Evolutionary conservation across 1,140 invertebrate species (phyloP).

Genomic region (Meteorus sp.): DNA sequence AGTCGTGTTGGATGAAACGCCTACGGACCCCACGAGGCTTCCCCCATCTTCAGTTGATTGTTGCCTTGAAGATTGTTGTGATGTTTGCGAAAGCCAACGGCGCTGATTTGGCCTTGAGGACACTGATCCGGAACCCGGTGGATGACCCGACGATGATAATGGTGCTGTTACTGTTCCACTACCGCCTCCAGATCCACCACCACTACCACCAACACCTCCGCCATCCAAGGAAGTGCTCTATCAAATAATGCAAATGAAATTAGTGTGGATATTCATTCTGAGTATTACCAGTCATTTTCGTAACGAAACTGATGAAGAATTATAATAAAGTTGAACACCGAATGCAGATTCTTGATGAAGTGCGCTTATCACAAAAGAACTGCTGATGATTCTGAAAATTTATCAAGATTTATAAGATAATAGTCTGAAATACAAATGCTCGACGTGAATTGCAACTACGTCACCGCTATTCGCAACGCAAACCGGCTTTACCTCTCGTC

Average conservation of each 20-base stretch:
- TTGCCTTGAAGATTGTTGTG: slow-evolving; percentile 44
- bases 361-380: too few species aligned
- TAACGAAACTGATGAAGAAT: too few species aligned
- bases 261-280: not conserved
- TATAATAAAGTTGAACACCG: too few species aligned
- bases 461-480: too few species aligned
- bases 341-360: too few species aligned
- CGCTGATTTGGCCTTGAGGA: slow-evolving; percentile 37
- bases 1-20: slow-evolving; percentile 41
- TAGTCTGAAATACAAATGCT: not conserved
- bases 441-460: too few species aligned
- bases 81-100: slow-evolving; percentile 49
- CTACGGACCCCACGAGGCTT: slow-evolving; percentile 37
- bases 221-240: slow-evolving; percentile 49
- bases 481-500: too few species aligned
- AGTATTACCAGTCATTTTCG: too few species aligned
- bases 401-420: too few species aligned
- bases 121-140: slow-evolving; percentile 32
- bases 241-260: slow-evolving; percentile 26
- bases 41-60: slow-evolving; percentile 47
- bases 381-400: too few species aligned
- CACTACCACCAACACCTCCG: slow-evolving; percentile 36
- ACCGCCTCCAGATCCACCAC: not conserved
- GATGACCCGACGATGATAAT: slow-evolving; percentile 22
- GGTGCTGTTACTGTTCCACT: not conserved